Conservation (phyloP, 2,113 vertebrate species). For the Leptobrachium ailaonicum region DNA sequence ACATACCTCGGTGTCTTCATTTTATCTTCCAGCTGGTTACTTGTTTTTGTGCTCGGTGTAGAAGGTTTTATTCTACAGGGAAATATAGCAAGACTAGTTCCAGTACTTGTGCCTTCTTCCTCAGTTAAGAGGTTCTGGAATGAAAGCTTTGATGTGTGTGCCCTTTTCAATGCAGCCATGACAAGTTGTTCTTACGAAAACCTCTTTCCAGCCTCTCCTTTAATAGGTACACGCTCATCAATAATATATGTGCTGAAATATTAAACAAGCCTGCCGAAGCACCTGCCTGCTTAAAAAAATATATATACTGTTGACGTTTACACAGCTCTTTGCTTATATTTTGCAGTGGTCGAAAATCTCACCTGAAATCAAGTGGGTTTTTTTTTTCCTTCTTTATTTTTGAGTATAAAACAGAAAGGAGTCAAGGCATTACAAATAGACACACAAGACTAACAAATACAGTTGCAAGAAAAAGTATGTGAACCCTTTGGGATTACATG, state of each 20-base stretch:
- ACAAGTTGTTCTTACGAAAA: background rate
- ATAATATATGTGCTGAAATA: slow-evolving; percentile 45
- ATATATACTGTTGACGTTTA: too few species aligned
- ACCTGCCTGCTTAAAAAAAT: slow-evolving; percentile 15
- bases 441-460: too few species aligned
- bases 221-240: slow-evolving; percentile 30
- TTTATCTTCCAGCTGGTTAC: background rate
- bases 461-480: too few species aligned
- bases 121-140: background rate
- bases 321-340: too few species aligned
- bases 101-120: background rate
- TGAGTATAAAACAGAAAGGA: too few species aligned
- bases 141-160: slow-evolving; percentile 23
- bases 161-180: slow-evolving; percentile 22
- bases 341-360: too few species aligned
- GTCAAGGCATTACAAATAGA: too few species aligned
- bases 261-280: slow-evolving; percentile 25
- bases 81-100: background rate
- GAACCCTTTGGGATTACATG: too few species aligned
- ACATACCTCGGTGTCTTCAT: background rate
- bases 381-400: too few species aligned
- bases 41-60: background rate
- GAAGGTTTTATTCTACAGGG: background rate
- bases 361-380: too few species aligned
- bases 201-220: slow-evolving; percentile 3